Evolutionary conservation across 2,113 vertebrate genomes (phyloP), one percentile per base, ranked within the genome.

Genomic region (Tenrec ecaudatus): DNA sequence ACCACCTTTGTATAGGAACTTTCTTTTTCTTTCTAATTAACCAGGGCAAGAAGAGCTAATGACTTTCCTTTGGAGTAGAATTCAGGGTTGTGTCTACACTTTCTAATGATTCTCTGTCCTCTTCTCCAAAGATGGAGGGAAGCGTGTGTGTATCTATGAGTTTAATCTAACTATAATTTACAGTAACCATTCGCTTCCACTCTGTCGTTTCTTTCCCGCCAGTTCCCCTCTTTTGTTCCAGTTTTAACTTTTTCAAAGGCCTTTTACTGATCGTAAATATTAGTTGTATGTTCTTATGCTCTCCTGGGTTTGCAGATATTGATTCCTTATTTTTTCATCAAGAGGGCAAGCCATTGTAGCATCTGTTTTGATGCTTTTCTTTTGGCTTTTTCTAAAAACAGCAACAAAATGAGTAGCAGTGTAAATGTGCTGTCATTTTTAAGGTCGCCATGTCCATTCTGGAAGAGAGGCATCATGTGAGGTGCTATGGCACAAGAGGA

Each of bases 21-120:
- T 81, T 94, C 84, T 53, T 53, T 53, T 53, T 53, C 47, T 76
- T 33, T 89, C 60, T 62, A 62, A 84, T 88, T 68, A 90, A 85
- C 9, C 27, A 85, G n/a, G 88, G 2, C 1, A 90, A 94, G 29
- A 47, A 92, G 25, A 94, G 79, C 25, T 93, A 94, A 82, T 85
- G 60, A 94, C 71, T 93, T 93, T 9, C 81, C 25, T 88, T 91
- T 93, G 29, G 15, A 87, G 57, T 86, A 81, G 23, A 91, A 88
- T 76, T 75, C 43, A 33, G 84, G n/a, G 10, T 76, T 87, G 1
- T 95, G 81, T 84, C 38, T 64, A 20, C 76, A 64, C 15, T 62
- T 84, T 91, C 20, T 81, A 88, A 66, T 75, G 36, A 82, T 68
- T 14, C n/a, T 82, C 27, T 94, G 33, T 0, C 17, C 14, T 96